Evolutionary conservation across 53 echinoderm and acorn worm genomes (phyloP).

Genomic region (Zoroaster sp.): DNA sequence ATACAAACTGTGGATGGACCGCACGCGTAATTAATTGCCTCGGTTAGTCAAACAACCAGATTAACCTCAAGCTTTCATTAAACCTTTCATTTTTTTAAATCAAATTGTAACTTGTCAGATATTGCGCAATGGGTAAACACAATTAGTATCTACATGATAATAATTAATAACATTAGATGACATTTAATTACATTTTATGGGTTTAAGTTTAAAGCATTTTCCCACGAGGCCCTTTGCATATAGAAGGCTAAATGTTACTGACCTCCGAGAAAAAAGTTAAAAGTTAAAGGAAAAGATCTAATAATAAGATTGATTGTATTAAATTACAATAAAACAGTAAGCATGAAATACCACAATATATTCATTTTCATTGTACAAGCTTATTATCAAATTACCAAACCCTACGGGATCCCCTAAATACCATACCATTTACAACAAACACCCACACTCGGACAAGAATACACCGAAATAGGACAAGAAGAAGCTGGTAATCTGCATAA

Average conservation of each 20-base stretch:
- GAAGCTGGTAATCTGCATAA: constrained; percentile 40
- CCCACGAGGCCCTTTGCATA: too few relatives aligned
- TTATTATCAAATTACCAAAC: constrained; percentile 40
- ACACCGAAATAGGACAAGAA: constrained; percentile 42
- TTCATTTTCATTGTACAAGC: background rate
- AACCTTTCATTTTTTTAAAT: background rate
- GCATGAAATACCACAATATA: background rate
- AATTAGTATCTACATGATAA: background rate
- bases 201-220: background rate
- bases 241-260: background rate
- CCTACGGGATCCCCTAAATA: constrained; percentile 7
- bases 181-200: background rate
- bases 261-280: background rate
- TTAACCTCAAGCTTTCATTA: background rate
- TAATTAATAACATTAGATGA: background rate
- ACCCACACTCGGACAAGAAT: constrained; percentile 14
- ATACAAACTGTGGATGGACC: background rate
- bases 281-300: background rate
- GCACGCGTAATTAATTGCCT: background rate
- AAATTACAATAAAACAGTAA: background rate
- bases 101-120: background rate
- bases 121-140: too few relatives aligned
- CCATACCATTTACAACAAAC: constrained; percentile 30
- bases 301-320: background rate
- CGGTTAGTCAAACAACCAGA: background rate